Evolutionary conservation across 2,888 invertebrate species (phyloP), one percentile per base, ranked within the genome.

Genomic region (Dicyrtomina minuta): DNA sequence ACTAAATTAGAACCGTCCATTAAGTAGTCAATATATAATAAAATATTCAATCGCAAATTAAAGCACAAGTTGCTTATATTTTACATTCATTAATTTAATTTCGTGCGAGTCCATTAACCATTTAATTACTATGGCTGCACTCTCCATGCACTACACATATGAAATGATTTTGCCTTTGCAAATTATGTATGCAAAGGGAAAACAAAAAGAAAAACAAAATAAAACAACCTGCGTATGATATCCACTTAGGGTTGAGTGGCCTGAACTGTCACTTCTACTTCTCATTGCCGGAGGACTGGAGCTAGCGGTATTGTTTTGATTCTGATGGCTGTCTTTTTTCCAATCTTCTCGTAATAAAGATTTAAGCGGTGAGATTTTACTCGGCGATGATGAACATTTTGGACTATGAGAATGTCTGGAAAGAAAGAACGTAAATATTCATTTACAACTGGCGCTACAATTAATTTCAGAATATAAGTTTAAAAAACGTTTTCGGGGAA

Each of bases 331-430:
- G 33, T 79, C 92, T 89, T 73, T 91, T 85, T 81, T 91, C 90
- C 79, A 92, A 84, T 93, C 92, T 81, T 93, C 92, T 62, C 92
- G 86, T 74, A 93, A 84, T 75, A 93, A 83, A 78, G 92, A 92
- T 82, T 93, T 93, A 76, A 93, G 84, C 73, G 93, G 92, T 66
- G 92, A 93, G 76, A 89, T 87, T 83, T 85, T 78, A 17, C 79
- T 66, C 13, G 15, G 10, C 15, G 77, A 66, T 8, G 76, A 75
- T 13, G 76, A 72, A 22, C 77, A 74, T 60, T 76, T 75, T 60
- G 76, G 70, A 22, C 74, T 74, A 55, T 71, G 68, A 20, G 74
- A 71, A 8, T 74, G 70, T 44, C 70, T 69, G n/a, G n/a, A n/a
- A n/a, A n/a, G n/a, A n/a, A n/a, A n/a, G n/a, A n/a, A n/a, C n/a